Evolutionary conservation across 2,888 invertebrate species (phyloP).

Genomic region (Allacma fusca): DNA sequence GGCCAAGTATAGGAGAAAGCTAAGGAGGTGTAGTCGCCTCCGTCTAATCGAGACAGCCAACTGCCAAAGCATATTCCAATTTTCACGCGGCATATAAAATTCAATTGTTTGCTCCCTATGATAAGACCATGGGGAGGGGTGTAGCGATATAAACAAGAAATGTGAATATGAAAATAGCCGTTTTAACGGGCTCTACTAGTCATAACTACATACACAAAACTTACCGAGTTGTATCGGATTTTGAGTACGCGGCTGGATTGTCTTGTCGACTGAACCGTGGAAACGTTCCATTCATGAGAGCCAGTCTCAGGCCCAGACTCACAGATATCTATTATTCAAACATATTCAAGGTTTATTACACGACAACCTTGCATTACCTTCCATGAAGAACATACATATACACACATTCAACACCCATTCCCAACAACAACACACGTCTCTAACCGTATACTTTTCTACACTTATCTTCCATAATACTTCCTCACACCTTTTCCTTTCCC

Average conservation of each 20-base stretch:
- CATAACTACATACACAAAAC: slow-evolving; percentile 1
- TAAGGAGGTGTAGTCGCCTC: too few species aligned
- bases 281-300: slow-evolving; percentile 78
- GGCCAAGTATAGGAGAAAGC: too few species aligned
- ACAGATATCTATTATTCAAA: slow-evolving; percentile 68
- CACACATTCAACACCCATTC: too few species aligned
- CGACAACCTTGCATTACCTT: background rate
- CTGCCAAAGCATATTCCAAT: background rate
- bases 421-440: too few species aligned
- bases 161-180: too few species aligned
- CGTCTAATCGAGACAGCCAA: too few species aligned
- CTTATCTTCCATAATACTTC: too few species aligned
- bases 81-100: slow-evolving; percentile 9
- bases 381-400: too few species aligned
- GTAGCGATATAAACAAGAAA: background rate
- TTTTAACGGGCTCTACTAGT: too few species aligned
- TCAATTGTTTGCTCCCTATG: background rate
- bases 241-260: slow-evolving; percentile 81
- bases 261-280: slow-evolving; percentile 84
- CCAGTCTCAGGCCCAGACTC: slow-evolving; percentile 73
- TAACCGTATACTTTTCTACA: too few species aligned
- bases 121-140: too few species aligned
- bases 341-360: slow-evolving; percentile 1
- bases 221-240: slow-evolving; percentile 62
- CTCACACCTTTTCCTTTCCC: too few species aligned